A percentile compares a stretch with the other conserved stretches of the same genome.
phyloP scores from a whole-genome alignment of 2,888 invertebrate genomes.

The Parnassius mnemosyne region DNA sequence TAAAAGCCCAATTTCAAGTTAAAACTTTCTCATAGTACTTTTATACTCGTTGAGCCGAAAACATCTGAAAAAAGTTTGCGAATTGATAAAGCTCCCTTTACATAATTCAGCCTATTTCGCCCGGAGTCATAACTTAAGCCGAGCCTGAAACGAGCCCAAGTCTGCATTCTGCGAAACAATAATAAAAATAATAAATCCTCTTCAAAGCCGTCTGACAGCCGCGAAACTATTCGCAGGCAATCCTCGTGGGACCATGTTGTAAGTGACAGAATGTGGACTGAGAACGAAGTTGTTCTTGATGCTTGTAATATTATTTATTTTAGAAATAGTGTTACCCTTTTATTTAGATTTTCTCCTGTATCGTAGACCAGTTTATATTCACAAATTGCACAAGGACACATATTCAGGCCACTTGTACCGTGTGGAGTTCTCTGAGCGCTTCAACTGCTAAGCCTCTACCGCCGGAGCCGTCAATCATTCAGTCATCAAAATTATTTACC shows the following conservation, averaged over 20 bases:
- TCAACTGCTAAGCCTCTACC: too few relatives aligned
- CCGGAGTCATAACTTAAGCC: slow-evolving; percentile 32
- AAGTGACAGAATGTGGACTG: neutral
- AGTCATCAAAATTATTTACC: too few relatives aligned
- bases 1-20: neutral
- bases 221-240: slow-evolving; percentile 72
- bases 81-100: slow-evolving; percentile 11
- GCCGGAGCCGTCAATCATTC: too few relatives aligned
- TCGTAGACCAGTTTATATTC: too few relatives aligned
- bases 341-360: too few relatives aligned
- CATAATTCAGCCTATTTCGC: slow-evolving; percentile 32
- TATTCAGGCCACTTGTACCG: too few relatives aligned
- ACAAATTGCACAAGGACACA: too few relatives aligned
- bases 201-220: slow-evolving; percentile 76
- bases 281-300: neutral
- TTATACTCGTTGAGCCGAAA: neutral
- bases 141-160: slow-evolving; percentile 51
- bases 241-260: slow-evolving; percentile 39
- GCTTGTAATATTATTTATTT: neutral
- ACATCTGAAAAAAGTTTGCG: slow-evolving; percentile 8
- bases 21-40: neutral
- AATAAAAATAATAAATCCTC: slow-evolving; percentile 79
- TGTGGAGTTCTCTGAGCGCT: too few relatives aligned
- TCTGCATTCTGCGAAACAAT: slow-evolving; percentile 67
- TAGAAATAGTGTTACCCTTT: too few relatives aligned